Base-by-base conservation (phyloP, 2,888 invertebrate species). In the Drosophila mayaguana region DNA sequence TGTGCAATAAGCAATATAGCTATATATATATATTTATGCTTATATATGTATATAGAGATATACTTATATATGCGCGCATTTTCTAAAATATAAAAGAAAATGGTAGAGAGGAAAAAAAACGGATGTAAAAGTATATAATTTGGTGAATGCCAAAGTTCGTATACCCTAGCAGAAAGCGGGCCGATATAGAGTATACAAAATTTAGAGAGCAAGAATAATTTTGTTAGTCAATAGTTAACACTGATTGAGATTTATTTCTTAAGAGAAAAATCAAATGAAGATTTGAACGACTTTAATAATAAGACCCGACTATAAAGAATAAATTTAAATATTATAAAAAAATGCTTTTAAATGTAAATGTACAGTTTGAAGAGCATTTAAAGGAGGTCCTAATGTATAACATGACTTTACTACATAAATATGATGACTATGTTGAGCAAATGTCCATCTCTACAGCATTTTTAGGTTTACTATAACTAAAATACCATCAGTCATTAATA, bases 1-100 rank as follows among this genome's bases (percentile, higher is more conserved):
- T 59, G 59, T 57, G 51, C 59, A 42, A 51, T 16, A 59, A 56
- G 59, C 50, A 66, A 74, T 72, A 77, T 56, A 64, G 22, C 36
- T 62, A 45, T 7, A 45, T n/a, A 57, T 22, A 28, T n/a, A 28
- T 28, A 28, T 22, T 3, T 45, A 34, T 28, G 56, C 28, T 61
- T 11, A 57, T 32, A 20, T 3, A 20, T 14, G 14, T 16, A 36
- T 16, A 36, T 4, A 36, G 9, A 25, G 9, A 12, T n/a, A n/a
- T 48, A 3, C 16, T 8, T 46, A 51, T 32, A 59, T 16, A 50
- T 28, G 22, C 48, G 36, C n/a, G 42, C 25, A 2, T 59, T 51
- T 20, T 43, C 6, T 38, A 68, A 51, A 63, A 16, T 36, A 25
- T 40, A 63, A 57, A 40, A 16, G 25, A 16, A 32, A 40, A 8